A percentile compares a stretch with the other conserved stretches of the same genome.
Evolutionary conservation across 1,140 invertebrate species (phyloP).

Genomic region (Pseudomyrmex flavicornis): DNA sequence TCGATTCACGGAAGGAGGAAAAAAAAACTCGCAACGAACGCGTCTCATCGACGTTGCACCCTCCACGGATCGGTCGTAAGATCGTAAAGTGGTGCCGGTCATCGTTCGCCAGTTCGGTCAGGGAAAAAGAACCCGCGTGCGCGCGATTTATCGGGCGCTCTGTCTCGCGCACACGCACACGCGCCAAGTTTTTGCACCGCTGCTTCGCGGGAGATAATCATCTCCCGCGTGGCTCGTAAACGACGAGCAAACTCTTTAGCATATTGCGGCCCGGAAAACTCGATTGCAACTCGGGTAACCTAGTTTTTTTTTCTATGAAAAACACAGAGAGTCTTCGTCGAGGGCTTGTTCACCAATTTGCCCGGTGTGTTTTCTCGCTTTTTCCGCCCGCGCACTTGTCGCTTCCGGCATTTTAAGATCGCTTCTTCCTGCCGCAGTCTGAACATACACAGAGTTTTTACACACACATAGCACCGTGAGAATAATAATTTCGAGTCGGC

Average conservation of each 20-base stretch:
- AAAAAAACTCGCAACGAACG: too few relatives aligned
- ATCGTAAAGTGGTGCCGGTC: not conserved
- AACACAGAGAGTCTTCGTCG: not conserved
- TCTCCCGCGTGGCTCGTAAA: constrained; percentile 2
- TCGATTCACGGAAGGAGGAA: too few relatives aligned
- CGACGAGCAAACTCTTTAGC: constrained; percentile 7
- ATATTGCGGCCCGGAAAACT: constrained; percentile 16
- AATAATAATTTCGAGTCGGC: too few relatives aligned
- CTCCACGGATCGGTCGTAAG: not conserved
- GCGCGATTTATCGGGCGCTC: too few relatives aligned
- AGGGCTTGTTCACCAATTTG: constrained; percentile 1
- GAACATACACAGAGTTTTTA: too few relatives aligned
- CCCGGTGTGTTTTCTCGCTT: not conserved
- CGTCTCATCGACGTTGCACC: too few relatives aligned
- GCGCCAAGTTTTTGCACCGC: not conserved
- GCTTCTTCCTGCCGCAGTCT: not conserved
- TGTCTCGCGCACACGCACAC: not conserved
- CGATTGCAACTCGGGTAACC: constrained; percentile 7
- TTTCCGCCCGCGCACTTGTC: not conserved
- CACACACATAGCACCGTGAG: too few relatives aligned
- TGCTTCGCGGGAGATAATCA: constrained; percentile 1
- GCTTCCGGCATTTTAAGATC: not conserved
- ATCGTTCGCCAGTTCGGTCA: not conserved
- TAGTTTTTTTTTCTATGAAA: not conserved
- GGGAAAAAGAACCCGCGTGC: too few relatives aligned